phyloP scores from a whole-genome alignment of 2,888 invertebrate species.

The Tetragnatha montana region DNA sequence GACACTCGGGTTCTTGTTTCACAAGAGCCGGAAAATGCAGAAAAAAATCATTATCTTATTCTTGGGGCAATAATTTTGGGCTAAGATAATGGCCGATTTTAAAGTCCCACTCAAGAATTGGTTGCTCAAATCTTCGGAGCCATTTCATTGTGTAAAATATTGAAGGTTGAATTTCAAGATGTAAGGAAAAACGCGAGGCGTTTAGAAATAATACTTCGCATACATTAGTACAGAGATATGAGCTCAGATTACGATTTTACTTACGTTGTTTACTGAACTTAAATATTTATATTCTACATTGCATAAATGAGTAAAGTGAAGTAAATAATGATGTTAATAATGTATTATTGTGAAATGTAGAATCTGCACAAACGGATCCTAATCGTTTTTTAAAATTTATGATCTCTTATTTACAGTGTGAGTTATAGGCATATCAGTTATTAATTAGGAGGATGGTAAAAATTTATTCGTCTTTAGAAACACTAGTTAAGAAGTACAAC shows the following conservation, averaged over 20 bases:
- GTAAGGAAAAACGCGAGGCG: conserved; percentile 36
- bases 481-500: too few relatives aligned
- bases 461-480: too few relatives aligned
- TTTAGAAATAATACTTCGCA: conserved; percentile 33
- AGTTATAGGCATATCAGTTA: too few relatives aligned
- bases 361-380: too few relatives aligned
- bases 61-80: conserved; percentile 58
- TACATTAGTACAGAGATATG: conserved; percentile 13
- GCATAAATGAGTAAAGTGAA: too few relatives aligned
- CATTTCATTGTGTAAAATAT: conserved; percentile 45
- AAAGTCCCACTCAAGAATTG: conserved; percentile 56
- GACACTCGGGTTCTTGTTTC: conserved; percentile 46
- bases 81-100: conserved; percentile 54
- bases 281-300: too few relatives aligned
- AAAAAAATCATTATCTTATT: conserved; percentile 61
- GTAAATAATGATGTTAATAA: too few relatives aligned
- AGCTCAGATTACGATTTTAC: background rate
- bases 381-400: too few relatives aligned
- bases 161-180: conserved; percentile 61
- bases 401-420: too few relatives aligned
- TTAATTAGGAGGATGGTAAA: too few relatives aligned
- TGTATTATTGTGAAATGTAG: too few relatives aligned
- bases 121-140: conserved; percentile 50
- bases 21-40: conserved; percentile 61
- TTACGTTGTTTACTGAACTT: background rate